These are phyloP conservation scores for Saccostrea echinata DNA, from an alignment of 1,140 invertebrate genomes.

Conservation along the genomic window DNA sequence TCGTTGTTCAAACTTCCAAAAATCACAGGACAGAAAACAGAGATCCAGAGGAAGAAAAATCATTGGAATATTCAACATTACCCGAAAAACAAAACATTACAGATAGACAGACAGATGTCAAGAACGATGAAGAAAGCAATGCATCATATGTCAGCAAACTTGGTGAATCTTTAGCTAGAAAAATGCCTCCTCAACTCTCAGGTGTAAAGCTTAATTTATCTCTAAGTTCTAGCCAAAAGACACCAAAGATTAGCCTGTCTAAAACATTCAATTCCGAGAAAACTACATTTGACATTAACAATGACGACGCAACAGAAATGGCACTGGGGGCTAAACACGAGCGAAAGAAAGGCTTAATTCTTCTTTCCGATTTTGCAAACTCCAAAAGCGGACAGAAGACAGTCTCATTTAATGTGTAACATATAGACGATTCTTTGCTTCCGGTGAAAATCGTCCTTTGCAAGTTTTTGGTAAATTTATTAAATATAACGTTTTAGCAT, in stretches of 20 bases:
- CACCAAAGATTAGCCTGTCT: background rate
- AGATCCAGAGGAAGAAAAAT: background rate
- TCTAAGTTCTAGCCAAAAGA: background rate
- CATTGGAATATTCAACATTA: background rate
- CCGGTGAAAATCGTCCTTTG: background rate
- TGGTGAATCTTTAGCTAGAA: background rate
- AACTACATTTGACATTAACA: background rate
- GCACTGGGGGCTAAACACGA: background rate
- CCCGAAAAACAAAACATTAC: slow-evolving; percentile 5
- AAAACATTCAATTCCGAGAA: background rate
- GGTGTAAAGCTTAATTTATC: background rate
- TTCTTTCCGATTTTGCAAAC: background rate
- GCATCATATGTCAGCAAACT: background rate
- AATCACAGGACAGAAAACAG: background rate
- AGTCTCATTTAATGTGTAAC: background rate
- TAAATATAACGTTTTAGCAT: background rate
- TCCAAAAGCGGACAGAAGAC: background rate
- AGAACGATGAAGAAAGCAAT: background rate
- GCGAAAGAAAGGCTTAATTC: background rate
- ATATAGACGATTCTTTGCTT: background rate
- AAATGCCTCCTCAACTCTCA: background rate
- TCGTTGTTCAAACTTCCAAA: background rate
- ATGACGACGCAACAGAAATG: background rate
- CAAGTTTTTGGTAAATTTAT: background rate
- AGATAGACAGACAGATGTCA: slow-evolving; percentile 2